Conservation (phyloP, 2,113 vertebrate genomes). For the Melanerpes aurifrons region DNA sequence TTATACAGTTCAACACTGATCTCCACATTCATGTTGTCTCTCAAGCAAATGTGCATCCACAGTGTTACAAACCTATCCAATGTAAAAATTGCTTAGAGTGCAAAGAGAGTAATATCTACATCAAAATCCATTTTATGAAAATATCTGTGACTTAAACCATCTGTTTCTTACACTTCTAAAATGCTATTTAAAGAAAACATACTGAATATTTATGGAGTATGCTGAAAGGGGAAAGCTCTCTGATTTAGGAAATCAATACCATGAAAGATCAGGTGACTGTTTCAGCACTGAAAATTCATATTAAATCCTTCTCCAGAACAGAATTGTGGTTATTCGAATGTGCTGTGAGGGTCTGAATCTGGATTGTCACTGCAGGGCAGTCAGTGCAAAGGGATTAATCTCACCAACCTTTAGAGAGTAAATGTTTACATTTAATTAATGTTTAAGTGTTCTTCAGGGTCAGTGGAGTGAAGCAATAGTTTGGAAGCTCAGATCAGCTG, state of each 20-base stretch:
- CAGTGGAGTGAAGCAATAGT: not conserved
- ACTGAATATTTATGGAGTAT: not conserved
- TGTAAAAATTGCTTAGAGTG: not conserved
- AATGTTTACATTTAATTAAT: not conserved
- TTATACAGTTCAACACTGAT: not conserved
- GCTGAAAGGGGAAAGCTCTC: not conserved
- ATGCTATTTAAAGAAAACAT: not conserved
- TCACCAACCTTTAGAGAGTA: not conserved
- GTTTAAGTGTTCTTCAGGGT: fast-evolving
- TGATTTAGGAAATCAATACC: slow-evolving; percentile 31
- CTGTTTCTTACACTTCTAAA: not conserved
- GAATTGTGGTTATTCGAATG: not conserved
- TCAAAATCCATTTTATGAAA: slow-evolving; percentile 25
- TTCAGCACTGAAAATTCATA: slow-evolving; percentile 42
- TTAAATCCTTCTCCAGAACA: slow-evolving; percentile 34
- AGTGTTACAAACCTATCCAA: not conserved
- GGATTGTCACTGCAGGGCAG: not conserved
- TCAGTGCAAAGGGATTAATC: not conserved
- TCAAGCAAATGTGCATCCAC: not conserved
- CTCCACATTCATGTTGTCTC: not conserved
- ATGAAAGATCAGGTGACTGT: slow-evolving; percentile 17
- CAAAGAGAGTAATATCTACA: not conserved
- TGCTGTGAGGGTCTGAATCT: not conserved
- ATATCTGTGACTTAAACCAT: not conserved
- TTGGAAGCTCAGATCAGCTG: not conserved